Evolutionary conservation across 2,888 invertebrate species (phyloP), one percentile per base, ranked within the genome.

Genomic region (Tetranychus piercei): DNA sequence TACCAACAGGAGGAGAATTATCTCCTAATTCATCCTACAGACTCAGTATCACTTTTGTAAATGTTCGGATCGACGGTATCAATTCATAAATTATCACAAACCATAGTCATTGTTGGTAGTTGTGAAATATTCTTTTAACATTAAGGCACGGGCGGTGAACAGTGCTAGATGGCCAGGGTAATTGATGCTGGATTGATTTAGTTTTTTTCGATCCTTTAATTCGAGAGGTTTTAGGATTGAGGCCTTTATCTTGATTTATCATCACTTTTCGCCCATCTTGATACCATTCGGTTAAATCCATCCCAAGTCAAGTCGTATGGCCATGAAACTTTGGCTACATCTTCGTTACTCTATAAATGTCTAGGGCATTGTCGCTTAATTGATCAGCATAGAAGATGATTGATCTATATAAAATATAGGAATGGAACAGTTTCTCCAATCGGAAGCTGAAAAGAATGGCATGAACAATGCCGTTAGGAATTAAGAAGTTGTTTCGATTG

Each of bases 401-500:
- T 99, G 74, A 95, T 77, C 99, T 85, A 81, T 99, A 97, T 1
- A 99, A 84, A 64, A 97, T 91, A 77, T 95, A 94, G 0, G 99
- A 99, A 75, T 99, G 83, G 77, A 94, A 94, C 4, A 97, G 79
- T 96, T 94, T 78, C 94, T 88, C 94, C 94, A 99, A 18, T 97
- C 85, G 0, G 95, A 94, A 1, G 96, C 96, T 0, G 94, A 91
- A 83, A 99, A 95, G n/a, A n/a, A n/a, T n/a, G 0, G 96, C 95
- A 84, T 99, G 99, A 73, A 95, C 89, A 4, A 90, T 88, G 82
- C 44, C 99, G 84, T 83, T 99, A 99, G 0, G 97, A 97, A 0
- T 97, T 91, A 9, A 99, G 84, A 80, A 97, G 95, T 84, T 97
- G 96, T 81, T 97, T 96, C 83, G 97, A 95, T 81, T 95, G 94